Evolutionary conservation across 2,797 vertebrate species (phyloP).

Genomic region (Malurus leucopterus): DNA sequence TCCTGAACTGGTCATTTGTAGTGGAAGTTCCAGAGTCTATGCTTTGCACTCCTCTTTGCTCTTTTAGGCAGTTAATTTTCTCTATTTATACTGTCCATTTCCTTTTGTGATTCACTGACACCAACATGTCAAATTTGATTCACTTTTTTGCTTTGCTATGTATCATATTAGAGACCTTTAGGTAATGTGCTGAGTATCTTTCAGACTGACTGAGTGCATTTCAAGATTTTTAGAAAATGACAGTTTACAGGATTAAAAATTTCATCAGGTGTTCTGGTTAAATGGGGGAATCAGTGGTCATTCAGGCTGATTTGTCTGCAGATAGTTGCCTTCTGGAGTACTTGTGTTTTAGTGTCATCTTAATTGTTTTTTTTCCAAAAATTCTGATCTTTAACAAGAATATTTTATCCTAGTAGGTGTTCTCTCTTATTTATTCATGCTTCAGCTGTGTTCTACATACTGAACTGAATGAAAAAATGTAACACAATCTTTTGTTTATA

Average conservation of each 20-base stretch:
- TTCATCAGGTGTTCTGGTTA: not conserved
- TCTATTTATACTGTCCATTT: constrained; percentile 53
- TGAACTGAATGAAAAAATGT: not conserved
- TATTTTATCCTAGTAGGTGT: not conserved
- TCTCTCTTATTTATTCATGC: not conserved
- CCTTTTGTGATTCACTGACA: constrained; percentile 51
- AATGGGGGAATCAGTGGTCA: not conserved
- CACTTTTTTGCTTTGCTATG: constrained; percentile 24
- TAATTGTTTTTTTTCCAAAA: not conserved
- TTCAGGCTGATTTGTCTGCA: not conserved
- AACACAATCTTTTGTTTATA: not conserved
- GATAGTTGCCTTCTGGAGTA: not conserved
- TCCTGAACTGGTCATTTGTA: constrained; percentile 59
- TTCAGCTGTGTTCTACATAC: not conserved
- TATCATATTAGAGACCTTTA: constrained; percentile 51
- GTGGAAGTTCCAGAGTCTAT: constrained; percentile 57
- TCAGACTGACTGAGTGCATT: constrained; percentile 13
- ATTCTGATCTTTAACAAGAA: not conserved
- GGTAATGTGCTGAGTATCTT: constrained; percentile 16
- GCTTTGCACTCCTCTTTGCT: constrained; percentile 64
- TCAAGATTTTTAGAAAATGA: constrained; percentile 21
- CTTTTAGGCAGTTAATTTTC: constrained; percentile 66
- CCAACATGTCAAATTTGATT: constrained; percentile 61
- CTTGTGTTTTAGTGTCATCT: not conserved
- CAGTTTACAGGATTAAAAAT: not conserved